Percentiles rank a stretch among this genome's conserved stretches.
phyloP scores from a whole-genome alignment of 1,140 invertebrate genomes.

The Atta cephalotes region DNA sequence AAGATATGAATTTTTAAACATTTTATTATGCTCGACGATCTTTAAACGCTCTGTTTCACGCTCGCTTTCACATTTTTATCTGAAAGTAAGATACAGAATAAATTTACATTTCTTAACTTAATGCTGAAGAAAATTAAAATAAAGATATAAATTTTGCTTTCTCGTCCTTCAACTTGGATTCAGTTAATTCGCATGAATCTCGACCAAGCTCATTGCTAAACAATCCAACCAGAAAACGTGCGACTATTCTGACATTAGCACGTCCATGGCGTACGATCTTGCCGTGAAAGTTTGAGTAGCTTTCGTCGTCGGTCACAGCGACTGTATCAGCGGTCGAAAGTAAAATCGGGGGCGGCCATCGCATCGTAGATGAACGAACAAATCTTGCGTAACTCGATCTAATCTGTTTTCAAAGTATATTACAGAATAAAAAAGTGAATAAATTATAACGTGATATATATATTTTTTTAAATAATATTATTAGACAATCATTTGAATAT shows the following conservation, averaged over 20 bases:
- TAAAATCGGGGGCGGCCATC: conserved; percentile 61
- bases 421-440: neutral
- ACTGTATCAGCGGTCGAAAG: conserved; percentile 64
- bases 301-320: conserved; percentile 60
- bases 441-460: neutral
- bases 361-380: conserved; percentile 21
- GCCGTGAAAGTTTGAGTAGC: conserved; percentile 61
- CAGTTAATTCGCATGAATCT: neutral
- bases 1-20: neutral
- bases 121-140: neutral
- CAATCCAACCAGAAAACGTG: neutral
- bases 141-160: neutral
- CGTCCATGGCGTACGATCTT: neutral
- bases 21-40: neutral
- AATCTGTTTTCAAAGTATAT: neutral
- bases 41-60: neutral
- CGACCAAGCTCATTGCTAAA: neutral
- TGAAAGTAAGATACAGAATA: neutral
- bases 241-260: conserved; percentile 31
- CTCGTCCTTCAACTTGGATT: neutral
- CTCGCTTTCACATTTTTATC: conserved; percentile 15
- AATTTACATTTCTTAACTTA: neutral
- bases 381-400: conserved; percentile 38
- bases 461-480: too few species aligned
- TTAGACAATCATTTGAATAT: neutral